These are phyloP conservation scores for Sanderia malayensis DNA, from an alignment of 30 jellyfish, hydroid and myxozoan species.

Conservation along the genomic window DNA sequence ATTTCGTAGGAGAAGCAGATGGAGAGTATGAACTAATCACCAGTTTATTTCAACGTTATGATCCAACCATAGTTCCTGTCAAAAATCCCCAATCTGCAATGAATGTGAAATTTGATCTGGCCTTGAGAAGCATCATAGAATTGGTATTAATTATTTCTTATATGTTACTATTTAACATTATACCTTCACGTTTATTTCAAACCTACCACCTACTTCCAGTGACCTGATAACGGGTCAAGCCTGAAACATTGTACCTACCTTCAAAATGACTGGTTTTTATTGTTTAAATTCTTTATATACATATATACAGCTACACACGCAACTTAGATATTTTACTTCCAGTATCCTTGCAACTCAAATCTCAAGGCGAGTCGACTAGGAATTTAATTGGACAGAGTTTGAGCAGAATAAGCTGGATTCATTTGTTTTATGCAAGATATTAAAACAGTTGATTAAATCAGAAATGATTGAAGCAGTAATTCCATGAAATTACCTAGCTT, in stretches of 20 bases:
- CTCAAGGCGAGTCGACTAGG: too few relatives aligned
- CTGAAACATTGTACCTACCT: too few relatives aligned
- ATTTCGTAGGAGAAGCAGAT: not conserved
- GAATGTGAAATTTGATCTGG: constrained; percentile 22
- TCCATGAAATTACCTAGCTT: not conserved
- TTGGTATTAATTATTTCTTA: too few relatives aligned
- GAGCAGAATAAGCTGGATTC: not conserved
- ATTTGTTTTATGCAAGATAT: not conserved
- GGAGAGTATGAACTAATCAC: constrained; percentile 9
- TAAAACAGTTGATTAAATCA: not conserved
- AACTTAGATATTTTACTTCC: too few relatives aligned
- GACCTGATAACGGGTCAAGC: not conserved
- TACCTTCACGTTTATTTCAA: too few relatives aligned
- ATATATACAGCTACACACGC: too few relatives aligned
- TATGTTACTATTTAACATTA: too few relatives aligned
- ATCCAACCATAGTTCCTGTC: constrained; percentile 28
- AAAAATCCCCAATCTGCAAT: constrained; percentile 1
- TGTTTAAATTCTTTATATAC: not conserved
- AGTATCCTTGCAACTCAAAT: too few relatives aligned
- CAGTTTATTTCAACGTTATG: constrained; percentile 7
- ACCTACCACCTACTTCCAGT: too few relatives aligned
- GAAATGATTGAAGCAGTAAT: not conserved
- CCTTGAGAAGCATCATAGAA: constrained; percentile 24
- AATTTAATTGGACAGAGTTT: too few relatives aligned
- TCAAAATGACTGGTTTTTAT: too few relatives aligned